Base-by-base conservation (phyloP, 2,888 invertebrate genomes). In the Apeira syringaria region DNA sequence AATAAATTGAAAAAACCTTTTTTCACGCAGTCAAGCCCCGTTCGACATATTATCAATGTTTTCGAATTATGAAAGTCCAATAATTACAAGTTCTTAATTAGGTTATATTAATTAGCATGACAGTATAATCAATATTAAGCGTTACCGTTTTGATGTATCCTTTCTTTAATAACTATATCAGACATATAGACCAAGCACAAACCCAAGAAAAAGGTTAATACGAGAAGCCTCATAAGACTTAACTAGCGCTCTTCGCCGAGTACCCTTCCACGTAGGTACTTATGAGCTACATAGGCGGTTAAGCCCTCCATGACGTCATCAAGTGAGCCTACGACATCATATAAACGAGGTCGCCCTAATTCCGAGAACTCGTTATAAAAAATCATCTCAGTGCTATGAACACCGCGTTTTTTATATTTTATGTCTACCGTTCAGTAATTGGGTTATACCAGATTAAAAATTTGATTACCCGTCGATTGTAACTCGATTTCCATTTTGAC, bases 311-410 rank as follows among this genome's bases (percentile, higher is more conserved):
- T 61, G 55, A 54, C 57, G 52, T 52, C 59, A 39, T 56, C 53
- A 54, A 54, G 57, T 55, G 50, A 54, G 48, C 53, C 52, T 46
- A 38, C 53, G 55, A 52, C 42, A 45, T 58, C 50, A 47, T 43
- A 49, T 49, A 59, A 59, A 59, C 53, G 50, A 56, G 53, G 35
- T 33, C 47, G 64, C 62, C 64, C 62, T 59, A 62, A 64, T 68
- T 68, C 47, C 29, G 42, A 53, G 45, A 47, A 46, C 53, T 61
- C 52, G 53, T 59, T 59, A 58, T 45, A 58, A 58, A 61, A 18
- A 62, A 62, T 52, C 44, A 53, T 58, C 36, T 50, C 45, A 27
- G 41, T 47, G 45, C 27, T 35, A 47, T 28, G 38, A 36, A 17
- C 38, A 22, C 30, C 38, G 34, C 43, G 11, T 44, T 42, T 39